Evolutionary conservation across 2,797 vertebrate genomes (phyloP).

Genomic region (Myotis planiceps): DNA sequence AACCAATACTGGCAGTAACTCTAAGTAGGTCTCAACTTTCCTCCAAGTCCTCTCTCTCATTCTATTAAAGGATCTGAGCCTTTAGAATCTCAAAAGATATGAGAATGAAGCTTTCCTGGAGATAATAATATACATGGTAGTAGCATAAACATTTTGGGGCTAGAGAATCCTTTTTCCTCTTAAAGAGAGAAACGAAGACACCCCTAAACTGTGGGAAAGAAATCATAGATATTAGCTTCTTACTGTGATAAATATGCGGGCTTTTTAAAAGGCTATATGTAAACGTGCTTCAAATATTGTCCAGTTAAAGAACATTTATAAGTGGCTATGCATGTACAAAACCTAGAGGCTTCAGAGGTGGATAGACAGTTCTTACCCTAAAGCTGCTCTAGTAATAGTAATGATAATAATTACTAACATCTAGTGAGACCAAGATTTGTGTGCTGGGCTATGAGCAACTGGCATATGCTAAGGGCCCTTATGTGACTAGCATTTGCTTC

Average conservation of each 20-base stretch:
- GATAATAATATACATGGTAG: neutral
- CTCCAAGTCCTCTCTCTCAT: slow-evolving; percentile 37
- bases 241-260: neutral
- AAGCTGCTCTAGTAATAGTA: neutral
- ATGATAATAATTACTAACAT: neutral
- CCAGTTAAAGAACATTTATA: neutral
- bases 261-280: neutral
- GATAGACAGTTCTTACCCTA: neutral
- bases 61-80: neutral
- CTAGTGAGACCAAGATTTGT: neutral
- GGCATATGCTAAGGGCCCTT: neutral
- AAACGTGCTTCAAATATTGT: neutral
- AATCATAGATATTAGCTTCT: neutral
- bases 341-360: neutral
- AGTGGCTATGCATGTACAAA: neutral
- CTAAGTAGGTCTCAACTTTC: slow-evolving; percentile 12
- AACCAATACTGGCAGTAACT: neutral
- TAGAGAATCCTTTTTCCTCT: slow-evolving; percentile 11
- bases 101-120: neutral
- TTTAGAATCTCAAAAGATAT: neutral
- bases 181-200: neutral
- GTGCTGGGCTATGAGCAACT: neutral
- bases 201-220: neutral
- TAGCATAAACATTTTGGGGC: neutral
- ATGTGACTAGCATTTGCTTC: neutral